Conservation (phyloP, 2,888 invertebrate genomes). For the Acrobasis repandana region DNA sequence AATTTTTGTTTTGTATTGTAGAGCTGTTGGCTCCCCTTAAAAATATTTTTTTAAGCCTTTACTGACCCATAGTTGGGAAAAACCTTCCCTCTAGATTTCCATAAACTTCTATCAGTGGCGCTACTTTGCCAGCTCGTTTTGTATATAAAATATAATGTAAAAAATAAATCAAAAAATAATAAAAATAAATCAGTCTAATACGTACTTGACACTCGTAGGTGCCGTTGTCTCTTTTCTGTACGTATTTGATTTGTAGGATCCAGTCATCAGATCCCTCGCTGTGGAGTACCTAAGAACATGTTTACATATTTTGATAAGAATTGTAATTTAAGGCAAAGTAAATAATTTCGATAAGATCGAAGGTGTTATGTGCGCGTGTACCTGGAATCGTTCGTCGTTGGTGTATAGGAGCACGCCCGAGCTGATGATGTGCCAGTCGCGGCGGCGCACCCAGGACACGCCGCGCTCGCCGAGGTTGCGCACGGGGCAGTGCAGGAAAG, state of each 20-base stretch:
- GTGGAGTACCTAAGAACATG: constrained; percentile 85
- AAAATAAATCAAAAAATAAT: too few species aligned
- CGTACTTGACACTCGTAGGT: constrained; percentile 95
- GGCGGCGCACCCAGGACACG: constrained; percentile 94
- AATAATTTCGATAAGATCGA: neutral
- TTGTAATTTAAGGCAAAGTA: neutral
- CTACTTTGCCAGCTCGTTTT: too few species aligned
- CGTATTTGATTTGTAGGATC: constrained; percentile 96
- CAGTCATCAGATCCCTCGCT: constrained; percentile 94
- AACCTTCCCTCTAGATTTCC: too few species aligned
- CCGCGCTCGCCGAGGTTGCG: constrained; percentile 89
- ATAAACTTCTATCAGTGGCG: too few species aligned
- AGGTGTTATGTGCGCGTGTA: constrained; percentile 32
- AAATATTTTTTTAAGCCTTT: too few species aligned
- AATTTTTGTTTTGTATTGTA: too few species aligned
- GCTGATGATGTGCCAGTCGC: constrained; percentile 97
- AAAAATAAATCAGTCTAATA: neutral
- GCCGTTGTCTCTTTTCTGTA: constrained; percentile 94
- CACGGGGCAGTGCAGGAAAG: constrained; percentile 91
- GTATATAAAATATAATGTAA: too few species aligned
- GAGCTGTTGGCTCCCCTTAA: too few species aligned
- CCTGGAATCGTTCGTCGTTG: constrained; percentile 92
- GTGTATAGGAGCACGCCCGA: constrained; percentile 95
- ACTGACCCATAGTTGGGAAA: too few species aligned
- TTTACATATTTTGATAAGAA: too few species aligned